Conservation (phyloP, 2,113 vertebrate species). For the Steatornis caripensis region DNA sequence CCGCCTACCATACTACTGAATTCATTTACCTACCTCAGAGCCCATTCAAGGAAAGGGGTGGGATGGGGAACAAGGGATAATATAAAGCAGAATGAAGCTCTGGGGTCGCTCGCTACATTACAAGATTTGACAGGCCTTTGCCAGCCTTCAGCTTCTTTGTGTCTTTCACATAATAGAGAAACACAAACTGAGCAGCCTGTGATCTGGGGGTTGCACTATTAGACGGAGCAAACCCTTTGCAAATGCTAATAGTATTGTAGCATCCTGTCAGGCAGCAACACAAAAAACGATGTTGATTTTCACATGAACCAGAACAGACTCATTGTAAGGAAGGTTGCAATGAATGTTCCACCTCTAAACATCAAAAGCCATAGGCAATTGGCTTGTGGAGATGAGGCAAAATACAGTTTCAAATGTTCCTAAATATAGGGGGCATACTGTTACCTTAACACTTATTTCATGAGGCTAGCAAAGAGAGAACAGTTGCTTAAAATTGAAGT, state of each 20-base stretch:
- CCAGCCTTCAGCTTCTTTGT: constrained; percentile 91
- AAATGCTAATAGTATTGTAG: constrained; percentile 97
- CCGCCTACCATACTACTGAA: constrained; percentile 84
- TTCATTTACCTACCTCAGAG: constrained; percentile 90
- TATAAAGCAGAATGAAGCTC: constrained; percentile 83
- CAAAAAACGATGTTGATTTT: constrained; percentile 84
- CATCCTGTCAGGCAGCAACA: constrained; percentile 77
- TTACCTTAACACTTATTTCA: neutral
- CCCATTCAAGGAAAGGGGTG: constrained; percentile 76
- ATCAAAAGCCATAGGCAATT: constrained; percentile 65
- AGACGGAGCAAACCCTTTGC: constrained; percentile 87
- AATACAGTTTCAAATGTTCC: neutral
- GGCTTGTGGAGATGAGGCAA: constrained; percentile 31
- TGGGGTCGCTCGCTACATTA: constrained; percentile 83
- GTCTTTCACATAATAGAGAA: constrained; percentile 89
- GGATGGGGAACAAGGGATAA: constrained; percentile 71
- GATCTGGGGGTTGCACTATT: constrained; percentile 78
- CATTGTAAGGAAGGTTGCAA: constrained; percentile 74
- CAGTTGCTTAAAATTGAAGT: neutral
- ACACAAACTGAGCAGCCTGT: constrained; percentile 90
- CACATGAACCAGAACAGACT: constrained; percentile 77
- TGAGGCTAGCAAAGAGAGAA: neutral
- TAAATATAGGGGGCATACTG: neutral
- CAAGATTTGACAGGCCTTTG: constrained; percentile 92
- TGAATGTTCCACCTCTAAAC: constrained; percentile 67